Evolutionary conservation across 2,113 vertebrate genomes (phyloP).

Genomic region (Salvelinus fontinalis): DNA sequence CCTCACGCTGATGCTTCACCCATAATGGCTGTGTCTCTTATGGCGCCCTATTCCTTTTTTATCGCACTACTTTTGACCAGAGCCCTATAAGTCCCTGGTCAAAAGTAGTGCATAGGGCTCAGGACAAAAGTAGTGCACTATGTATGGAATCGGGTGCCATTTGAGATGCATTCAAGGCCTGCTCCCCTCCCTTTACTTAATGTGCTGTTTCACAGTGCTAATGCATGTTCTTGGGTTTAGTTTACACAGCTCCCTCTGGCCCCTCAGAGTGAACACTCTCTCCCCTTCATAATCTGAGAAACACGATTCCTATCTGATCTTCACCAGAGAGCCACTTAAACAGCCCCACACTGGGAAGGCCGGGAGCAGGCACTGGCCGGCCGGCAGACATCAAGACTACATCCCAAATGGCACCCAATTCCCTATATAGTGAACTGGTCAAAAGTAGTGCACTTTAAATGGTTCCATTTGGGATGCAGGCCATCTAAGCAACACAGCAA

Average conservation of each 20-base stretch:
- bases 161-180: neutral
- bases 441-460: neutral
- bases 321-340: constrained; percentile 10
- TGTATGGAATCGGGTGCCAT: too few species aligned
- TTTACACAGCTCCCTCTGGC: neutral
- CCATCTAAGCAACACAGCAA: constrained; percentile 3
- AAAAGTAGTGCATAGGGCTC: neutral
- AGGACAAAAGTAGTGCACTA: neutral
- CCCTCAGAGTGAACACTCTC: too few species aligned
- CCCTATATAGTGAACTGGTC: too few species aligned
- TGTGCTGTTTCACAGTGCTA: constrained; percentile 1
- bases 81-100: neutral
- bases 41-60: too few species aligned
- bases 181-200: neutral
- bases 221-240: constrained; percentile 1
- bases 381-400: too few species aligned
- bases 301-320: constrained; percentile 16
- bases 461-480: constrained; percentile 21
- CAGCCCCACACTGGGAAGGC: neutral
- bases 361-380: neutral
- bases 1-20: constrained; percentile 31
- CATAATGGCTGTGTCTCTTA: constrained; percentile 25
- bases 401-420: too few species aligned
- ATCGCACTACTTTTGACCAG: neutral
- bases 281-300: neutral